Base-by-base conservation (phyloP, 2,888 invertebrate genomes). In the Glyphotaelius pellucidus region DNA sequence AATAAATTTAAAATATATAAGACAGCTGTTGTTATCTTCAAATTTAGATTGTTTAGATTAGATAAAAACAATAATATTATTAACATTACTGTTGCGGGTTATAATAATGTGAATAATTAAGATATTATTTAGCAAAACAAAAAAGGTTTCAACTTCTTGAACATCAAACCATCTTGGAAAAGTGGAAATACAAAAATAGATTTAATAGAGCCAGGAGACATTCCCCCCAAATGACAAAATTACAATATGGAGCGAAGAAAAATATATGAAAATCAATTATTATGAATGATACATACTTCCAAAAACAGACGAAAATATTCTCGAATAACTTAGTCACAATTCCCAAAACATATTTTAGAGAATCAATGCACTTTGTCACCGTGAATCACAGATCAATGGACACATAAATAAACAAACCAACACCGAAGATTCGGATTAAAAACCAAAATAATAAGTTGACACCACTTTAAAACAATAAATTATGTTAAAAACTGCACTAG, bases 311-410 rank as follows among this genome's bases (percentile, higher is more conserved):
- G 67, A 9, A 67, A 67, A 67, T 67, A 67, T 67, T 67, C n/a
- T 25, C 67, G 9, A 67, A 67, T 7, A 67, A 67, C 67, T 67
- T 67, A 67, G 67, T 67, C 67, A 67, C 67, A n/a, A 67, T 67
- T 67, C 67, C 67, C 25, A 2, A 67, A 67, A 67, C 67, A 67
- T n/a, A 67, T 67, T 67, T 67, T 67, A 67, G 0, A 9, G 81
- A 81, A 32, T 81, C 32, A 81, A 81, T 81, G 32, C 81, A 81
- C 81, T 81, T 81, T 81, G 81, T 81, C 81, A 81, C 67, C 1
- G 25, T 67, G 67, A 67, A 67, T 67, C 67, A 67, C 31, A 81
- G 81, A 81, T 81, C 81, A 81, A 81, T 32, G 81, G 31, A 32
- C 81, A 32, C 30, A 81, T 32, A 81, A 81, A 81, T 81, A 81